phyloP scores from a whole-genome alignment of 2,113 vertebrate genomes.

The Platysternon megacephalum region DNA sequence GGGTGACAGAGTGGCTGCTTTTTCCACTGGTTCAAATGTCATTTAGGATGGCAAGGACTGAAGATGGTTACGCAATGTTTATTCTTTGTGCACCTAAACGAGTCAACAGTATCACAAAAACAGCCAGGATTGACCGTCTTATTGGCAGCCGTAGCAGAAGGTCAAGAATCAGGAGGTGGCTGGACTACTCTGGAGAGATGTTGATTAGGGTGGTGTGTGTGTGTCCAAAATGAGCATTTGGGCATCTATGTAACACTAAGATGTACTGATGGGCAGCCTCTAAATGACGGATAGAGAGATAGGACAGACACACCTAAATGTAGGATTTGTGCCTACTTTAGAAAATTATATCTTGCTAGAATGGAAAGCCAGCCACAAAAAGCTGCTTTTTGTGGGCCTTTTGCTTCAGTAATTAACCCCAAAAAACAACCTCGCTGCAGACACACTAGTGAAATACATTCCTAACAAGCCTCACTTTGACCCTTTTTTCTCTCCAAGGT shows the following conservation, averaged over 20 bases:
- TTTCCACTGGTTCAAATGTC: background rate
- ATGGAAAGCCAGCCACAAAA: background rate
- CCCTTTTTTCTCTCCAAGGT: background rate
- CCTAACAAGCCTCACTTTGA: accelerated
- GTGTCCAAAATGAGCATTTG: background rate
- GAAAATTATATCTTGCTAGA: background rate
- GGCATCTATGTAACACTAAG: background rate
- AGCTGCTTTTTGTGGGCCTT: constrained; percentile 1
- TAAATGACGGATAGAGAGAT: background rate
- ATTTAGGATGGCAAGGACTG: background rate
- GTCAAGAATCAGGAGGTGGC: constrained; percentile 30
- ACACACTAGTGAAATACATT: background rate
- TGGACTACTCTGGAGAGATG: background rate
- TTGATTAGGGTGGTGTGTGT: accelerated
- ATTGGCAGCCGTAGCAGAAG: background rate
- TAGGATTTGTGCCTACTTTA: background rate
- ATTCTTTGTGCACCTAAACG: background rate
- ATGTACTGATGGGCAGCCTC: background rate
- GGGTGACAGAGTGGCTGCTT: background rate
- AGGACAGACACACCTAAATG: background rate
- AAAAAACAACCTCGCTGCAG: constrained; percentile 22
- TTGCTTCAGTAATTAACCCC: constrained; percentile 1
- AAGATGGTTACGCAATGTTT: background rate
- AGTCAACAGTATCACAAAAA: background rate
- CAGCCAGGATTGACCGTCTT: background rate